Percentiles rank a stretch among this genome's conserved stretches.
These are phyloP conservation scores for Hofmannophila pseudospretella DNA, from an alignment of 2,888 invertebrate species.

Conservation along the genomic window DNA sequence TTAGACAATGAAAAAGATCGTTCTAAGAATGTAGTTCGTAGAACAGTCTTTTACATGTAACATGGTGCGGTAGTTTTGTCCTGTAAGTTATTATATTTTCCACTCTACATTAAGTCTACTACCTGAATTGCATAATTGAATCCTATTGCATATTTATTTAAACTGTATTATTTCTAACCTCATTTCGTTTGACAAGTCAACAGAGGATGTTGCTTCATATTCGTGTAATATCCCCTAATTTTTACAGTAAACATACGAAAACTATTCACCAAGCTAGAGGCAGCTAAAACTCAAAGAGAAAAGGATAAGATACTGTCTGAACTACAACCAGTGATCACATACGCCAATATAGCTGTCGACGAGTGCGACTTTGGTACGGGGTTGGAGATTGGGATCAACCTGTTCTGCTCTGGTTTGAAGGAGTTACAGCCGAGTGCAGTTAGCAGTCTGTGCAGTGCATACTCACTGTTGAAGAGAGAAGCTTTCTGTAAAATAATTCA, in stretches of 20 bases:
- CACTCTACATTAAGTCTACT: too few species aligned
- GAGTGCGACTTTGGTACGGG: constrained; percentile 97
- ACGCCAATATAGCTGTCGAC: constrained; percentile 93
- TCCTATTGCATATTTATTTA: too few species aligned
- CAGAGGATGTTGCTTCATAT: too few species aligned
- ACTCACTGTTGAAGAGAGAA: constrained; percentile 84
- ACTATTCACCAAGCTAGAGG: constrained; percentile 81
- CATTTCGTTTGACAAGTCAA: too few species aligned
- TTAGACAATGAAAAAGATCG: too few species aligned
- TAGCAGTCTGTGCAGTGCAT: constrained; percentile 84
- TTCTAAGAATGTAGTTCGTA: too few species aligned
- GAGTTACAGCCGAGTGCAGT: constrained; percentile 82
- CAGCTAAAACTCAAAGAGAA: constrained; percentile 76
- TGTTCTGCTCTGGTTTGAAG: constrained; percentile 86
- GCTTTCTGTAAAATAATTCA: constrained; percentile 85
- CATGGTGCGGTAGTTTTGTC: too few species aligned
- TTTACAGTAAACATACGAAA: constrained; percentile 82
- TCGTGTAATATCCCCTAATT: too few species aligned
- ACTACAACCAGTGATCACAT: constrained; percentile 88
- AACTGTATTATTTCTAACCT: too few species aligned
- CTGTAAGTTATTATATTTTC: too few species aligned
- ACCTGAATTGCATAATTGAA: too few species aligned
- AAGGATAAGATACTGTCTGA: constrained; percentile 80
- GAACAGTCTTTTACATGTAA: too few species aligned
- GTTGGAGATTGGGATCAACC: constrained; percentile 90